Evolutionary conservation across 2,888 invertebrate genomes (phyloP).

Genomic region (Eretmocerus hayati): DNA sequence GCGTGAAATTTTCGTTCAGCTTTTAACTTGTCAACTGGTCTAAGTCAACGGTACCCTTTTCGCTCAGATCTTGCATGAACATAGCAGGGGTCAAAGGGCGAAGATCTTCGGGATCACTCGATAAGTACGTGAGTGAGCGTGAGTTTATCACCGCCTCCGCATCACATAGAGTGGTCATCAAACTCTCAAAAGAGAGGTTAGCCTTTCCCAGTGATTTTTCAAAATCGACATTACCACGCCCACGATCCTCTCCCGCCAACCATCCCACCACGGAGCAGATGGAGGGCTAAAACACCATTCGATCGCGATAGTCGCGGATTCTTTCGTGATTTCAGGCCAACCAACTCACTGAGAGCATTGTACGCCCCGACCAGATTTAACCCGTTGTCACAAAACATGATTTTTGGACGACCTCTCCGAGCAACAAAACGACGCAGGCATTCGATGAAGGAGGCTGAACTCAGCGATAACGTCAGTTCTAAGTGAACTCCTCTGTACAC

Average conservation of each 20-base stretch:
- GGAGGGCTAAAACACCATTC: conserved; percentile 41
- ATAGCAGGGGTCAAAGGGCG: conserved; percentile 7
- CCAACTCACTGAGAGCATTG: no score
- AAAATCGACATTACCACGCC: conserved; percentile 39
- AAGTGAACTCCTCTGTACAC: conserved; percentile 39
- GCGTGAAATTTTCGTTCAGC: no score
- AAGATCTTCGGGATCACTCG: conserved; percentile 8
- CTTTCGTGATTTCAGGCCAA: conserved; percentile 25
- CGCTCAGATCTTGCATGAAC: conserved; percentile 20
- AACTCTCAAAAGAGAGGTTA: conserved; percentile 30
- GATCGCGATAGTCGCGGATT: conserved; percentile 3
- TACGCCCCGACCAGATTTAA: no score
- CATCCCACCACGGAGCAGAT: conserved; percentile 45
- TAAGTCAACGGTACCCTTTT: conserved; percentile 5
- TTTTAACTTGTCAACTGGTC: conserved; percentile 6
- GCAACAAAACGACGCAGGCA: no score
- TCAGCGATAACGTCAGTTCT: conserved; percentile 36
- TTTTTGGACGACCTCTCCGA: no score
- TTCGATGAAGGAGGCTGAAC: no score
- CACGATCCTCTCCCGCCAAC: conserved; percentile 44
- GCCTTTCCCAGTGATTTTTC: conserved; percentile 35
- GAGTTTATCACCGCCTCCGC: conserved; percentile 37
- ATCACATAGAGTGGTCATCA: conserved; percentile 33
- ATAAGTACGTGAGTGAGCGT: conserved; percentile 34
- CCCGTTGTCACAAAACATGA: no score